These are phyloP conservation scores for Myrmecophaga tridactyla DNA, from an alignment of 2,113 vertebrate species.

Conservation along the genomic window DNA sequence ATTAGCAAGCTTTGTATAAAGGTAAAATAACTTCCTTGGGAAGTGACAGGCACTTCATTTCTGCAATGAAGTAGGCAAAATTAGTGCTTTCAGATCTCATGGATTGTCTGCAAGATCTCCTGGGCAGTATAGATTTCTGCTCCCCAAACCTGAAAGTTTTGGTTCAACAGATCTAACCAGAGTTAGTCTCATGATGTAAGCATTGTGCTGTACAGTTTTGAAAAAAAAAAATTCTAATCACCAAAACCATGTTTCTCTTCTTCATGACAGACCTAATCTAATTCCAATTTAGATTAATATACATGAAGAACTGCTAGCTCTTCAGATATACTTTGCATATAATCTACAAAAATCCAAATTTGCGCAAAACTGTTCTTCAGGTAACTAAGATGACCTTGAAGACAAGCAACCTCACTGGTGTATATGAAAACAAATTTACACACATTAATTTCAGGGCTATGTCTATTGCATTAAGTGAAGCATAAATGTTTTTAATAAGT, in stretches of 20 bases:
- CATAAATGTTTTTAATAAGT: background rate
- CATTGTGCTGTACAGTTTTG: background rate
- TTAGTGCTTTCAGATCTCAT: background rate
- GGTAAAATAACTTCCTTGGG: background rate
- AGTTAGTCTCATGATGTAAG: background rate
- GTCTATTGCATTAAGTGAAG: background rate
- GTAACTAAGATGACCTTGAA: background rate
- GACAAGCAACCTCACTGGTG: background rate
- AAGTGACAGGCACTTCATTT: background rate
- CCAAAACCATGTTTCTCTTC: background rate
- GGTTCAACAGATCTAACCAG: background rate
- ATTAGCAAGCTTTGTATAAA: background rate
- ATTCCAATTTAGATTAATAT: background rate
- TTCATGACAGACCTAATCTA: background rate
- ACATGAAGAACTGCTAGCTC: background rate
- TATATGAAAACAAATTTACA: background rate
- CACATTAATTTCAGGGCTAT: background rate
- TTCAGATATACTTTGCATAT: background rate
- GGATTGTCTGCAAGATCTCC: background rate
- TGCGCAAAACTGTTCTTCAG: background rate
- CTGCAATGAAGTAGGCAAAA: conserved; percentile 35
- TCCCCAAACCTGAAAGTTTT: background rate
- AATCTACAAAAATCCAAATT: background rate
- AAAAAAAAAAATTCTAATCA: background rate
- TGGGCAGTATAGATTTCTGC: background rate